phyloP scores from a whole-genome alignment of 1,140 invertebrate genomes.

The Melitaea cinxia region DNA sequence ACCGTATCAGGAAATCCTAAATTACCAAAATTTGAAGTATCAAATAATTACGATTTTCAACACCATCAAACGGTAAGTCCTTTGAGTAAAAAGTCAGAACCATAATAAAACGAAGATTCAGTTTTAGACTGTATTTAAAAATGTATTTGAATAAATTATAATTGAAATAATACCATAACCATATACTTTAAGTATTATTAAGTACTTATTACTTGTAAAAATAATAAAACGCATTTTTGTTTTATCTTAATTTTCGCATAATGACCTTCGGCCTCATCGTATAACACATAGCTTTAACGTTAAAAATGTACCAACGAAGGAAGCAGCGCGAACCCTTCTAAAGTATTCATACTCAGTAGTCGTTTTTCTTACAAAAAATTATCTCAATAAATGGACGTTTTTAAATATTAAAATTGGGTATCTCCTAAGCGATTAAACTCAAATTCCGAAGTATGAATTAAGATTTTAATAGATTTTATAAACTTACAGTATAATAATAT shows the following conservation, averaged over 20 bases:
- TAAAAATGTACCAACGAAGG: conserved; percentile 24
- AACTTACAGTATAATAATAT: conserved; percentile 2
- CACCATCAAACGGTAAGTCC: no score
- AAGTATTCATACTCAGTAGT: conserved; percentile 25
- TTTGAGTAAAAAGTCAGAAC: no score
- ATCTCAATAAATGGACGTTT: background rate
- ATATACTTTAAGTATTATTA: no score
- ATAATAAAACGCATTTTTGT: background rate
- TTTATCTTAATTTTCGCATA: background rate
- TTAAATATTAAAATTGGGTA: conserved; percentile 6
- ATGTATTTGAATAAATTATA: no score
- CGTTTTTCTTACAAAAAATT: conserved; percentile 21
- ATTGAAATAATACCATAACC: no score
- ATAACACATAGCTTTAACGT: conserved; percentile 4
- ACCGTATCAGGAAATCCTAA: no score
- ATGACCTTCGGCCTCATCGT: background rate
- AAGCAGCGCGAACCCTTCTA: conserved; percentile 28
- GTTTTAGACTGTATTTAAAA: no score
- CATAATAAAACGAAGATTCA: no score
- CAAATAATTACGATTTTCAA: no score
- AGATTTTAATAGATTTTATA: background rate
- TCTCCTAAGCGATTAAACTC: conserved; percentile 2
- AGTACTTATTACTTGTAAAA: background rate
- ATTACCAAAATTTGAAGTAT: no score
- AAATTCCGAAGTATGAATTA: background rate